A percentile compares a stretch with the other conserved stretches of the same genome.
Evolutionary conservation across 2,888 invertebrate genomes (phyloP).

Genomic region (Dinocampus coccinellae): DNA sequence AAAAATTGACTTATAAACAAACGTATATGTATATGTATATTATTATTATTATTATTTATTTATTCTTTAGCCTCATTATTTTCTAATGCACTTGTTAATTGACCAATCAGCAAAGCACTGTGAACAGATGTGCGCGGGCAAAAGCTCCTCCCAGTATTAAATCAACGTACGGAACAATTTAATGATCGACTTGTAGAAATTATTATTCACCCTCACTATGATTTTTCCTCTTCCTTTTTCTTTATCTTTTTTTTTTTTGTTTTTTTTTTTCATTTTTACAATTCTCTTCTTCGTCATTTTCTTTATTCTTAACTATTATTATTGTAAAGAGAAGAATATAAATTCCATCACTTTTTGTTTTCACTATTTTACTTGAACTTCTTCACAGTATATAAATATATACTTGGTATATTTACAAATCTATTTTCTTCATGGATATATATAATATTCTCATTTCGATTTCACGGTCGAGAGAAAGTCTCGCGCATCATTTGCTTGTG

Average conservation of each 20-base stretch:
- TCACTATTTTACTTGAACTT: no score
- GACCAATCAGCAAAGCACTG: conserved; percentile 63
- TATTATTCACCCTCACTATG: conserved; percentile 56
- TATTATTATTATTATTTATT: no score
- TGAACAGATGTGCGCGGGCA: conserved; percentile 56
- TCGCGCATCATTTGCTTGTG: no score
- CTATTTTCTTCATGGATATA: no score
- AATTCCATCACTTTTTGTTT: no score
- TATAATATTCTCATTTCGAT: no score
- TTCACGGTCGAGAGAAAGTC: no score
- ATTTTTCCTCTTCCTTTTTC: conserved; percentile 22
- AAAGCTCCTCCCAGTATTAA: conserved; percentile 52
- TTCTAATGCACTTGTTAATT: conserved; percentile 68
- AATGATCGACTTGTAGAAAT: conserved; percentile 64
- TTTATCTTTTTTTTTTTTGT: neutral
- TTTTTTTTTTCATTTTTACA: neutral
- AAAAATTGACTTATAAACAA: neutral
- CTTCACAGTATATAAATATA: no score
- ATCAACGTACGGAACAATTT: conserved; percentile 67
- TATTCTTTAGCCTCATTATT: conserved; percentile 62
- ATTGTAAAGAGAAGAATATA: conserved; percentile 20
- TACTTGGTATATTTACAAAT: no score
- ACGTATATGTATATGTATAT: neutral
- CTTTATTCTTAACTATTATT: no score
- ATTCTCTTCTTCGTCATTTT: no score